Evolutionary conservation across 1,140 invertebrate species (phyloP), one percentile per base, ranked within the genome.

Genomic region (Globodera ellingtonae): DNA sequence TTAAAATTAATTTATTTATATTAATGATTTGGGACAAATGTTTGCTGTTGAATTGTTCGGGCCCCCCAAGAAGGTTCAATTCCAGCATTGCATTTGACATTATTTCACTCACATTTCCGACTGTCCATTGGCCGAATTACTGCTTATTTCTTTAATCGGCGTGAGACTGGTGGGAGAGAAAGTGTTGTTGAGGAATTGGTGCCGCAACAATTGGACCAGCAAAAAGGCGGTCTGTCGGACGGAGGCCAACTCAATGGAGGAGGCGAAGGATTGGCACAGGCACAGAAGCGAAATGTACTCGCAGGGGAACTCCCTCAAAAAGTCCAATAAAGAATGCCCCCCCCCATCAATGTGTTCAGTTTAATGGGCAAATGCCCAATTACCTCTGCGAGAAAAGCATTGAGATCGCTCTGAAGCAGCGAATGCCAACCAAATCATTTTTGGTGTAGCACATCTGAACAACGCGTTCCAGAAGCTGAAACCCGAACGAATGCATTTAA

Each of bases 211-310:
- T 88, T 98, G 96, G 4, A 99, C 91, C 47, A 99, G 92, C 86
- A 97, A 95, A 69, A 98, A 91, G 0, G 97, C 96, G 9, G 94
- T 95, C 87, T 98, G 94, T 0, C 75, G 62, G 65, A 77, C 65
- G n/a, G 62, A 77, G 65, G 62, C 24, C 48, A 50, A 88, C 97
- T 94, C 1, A 97, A 94, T 24, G 93, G 92, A n/a, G 94, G 93
- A 47, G 5, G 95, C 95, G 90, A 95, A 97, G 91, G 98, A 93
- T 44, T 99, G 92, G 0, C 96, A 96, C 8, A 98, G 94, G 88
- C 97, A 98, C 86, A 99, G 95, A 85, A 99, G 95, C 13, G 96
- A 95, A 47, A 96, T 97, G 90, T 97, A 95, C 90, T 99, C 97
- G 91, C 97, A 98, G 9, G 97, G 96, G 92, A 98, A 98, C 90